Percentiles rank a stretch among this genome's conserved stretches.
These are phyloP conservation scores for Drosophila persimilis DNA, from an alignment of 1,140 invertebrate genomes.

Conservation along the genomic window DNA sequence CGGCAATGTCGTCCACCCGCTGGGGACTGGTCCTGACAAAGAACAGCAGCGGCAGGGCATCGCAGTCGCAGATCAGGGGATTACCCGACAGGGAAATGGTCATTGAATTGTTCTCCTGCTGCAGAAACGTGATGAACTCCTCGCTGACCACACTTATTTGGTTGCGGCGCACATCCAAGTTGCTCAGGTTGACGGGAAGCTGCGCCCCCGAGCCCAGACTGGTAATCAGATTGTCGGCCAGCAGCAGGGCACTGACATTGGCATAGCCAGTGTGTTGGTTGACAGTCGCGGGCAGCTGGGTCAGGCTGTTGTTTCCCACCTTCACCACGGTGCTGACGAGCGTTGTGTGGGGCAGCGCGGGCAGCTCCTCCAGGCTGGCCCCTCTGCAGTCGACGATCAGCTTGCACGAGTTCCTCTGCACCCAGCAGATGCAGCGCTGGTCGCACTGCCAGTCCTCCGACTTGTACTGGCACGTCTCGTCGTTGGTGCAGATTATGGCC, in stretches of 20 bases:
- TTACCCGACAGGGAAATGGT: conserved; percentile 85
- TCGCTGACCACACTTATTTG: conserved; percentile 82
- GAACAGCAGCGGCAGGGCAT: conserved; percentile 83
- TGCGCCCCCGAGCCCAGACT: conserved; percentile 62
- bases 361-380: conserved; percentile 66
- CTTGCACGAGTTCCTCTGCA: conserved; percentile 75
- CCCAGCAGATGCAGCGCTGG: conserved; percentile 83
- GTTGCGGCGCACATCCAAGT: conserved; percentile 85
- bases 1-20: conserved; percentile 69
- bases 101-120: conserved; percentile 45
- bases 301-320: conserved; percentile 84
- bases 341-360: conserved; percentile 65
- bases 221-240: conserved; percentile 85
- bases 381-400: conserved; percentile 85
- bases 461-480: conserved; percentile 71
- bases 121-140: conserved; percentile 78
- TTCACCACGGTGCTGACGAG: conserved; percentile 82
- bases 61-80: conserved; percentile 87
- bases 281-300: conserved; percentile 71
- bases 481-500: conserved; percentile 81
- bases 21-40: conserved; percentile 84
- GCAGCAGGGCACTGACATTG: conserved; percentile 83
- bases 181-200: conserved; percentile 70
- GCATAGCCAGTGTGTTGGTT: conserved; percentile 70
- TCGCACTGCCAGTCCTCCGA: conserved; percentile 82